A percentile compares a stretch with the other conserved stretches of the same genome.
phyloP scores from a whole-genome alignment of 1,140 invertebrate genomes.

The Dreissena polymorpha region DNA sequence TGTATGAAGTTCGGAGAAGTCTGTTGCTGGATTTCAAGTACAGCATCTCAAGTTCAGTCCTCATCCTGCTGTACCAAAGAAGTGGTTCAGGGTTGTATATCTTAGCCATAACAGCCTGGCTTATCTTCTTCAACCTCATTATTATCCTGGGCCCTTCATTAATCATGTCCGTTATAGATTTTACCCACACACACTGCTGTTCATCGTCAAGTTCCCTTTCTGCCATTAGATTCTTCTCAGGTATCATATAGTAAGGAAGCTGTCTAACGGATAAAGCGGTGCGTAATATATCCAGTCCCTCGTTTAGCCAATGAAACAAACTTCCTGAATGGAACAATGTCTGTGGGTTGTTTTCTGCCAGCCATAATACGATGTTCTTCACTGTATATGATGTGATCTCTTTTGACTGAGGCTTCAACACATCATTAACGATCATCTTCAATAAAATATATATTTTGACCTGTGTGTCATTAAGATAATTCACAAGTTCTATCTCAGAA shows the following conservation, averaged over 20 bases:
- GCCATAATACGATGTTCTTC: conserved; percentile 22
- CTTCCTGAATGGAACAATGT: not conserved
- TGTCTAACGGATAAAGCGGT: not conserved
- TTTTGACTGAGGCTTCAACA: not conserved
- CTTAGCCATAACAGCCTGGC: no score
- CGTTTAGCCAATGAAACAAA: not conserved
- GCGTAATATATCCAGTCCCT: not conserved
- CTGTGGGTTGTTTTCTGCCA: conserved; percentile 10
- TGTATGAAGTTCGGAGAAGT: no score
- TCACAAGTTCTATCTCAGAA: not conserved
- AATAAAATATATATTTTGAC: not conserved
- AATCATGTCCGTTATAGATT: no score
- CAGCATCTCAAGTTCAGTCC: no score
- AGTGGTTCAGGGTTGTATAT: no score
- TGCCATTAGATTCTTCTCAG: not conserved
- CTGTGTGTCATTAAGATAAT: conserved; percentile 4
- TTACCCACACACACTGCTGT: no score
- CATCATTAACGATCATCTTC: conserved; percentile 3
- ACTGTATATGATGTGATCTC: conserved; percentile 16
- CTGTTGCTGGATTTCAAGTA: no score
- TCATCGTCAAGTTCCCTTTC: not conserved
- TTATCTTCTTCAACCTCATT: no score
- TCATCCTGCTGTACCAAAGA: no score
- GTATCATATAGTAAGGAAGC: conserved; percentile 20
- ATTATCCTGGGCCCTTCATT: no score